phyloP scores from a whole-genome alignment of 1,140 invertebrate genomes.

The Helicoverpa zea region DNA sequence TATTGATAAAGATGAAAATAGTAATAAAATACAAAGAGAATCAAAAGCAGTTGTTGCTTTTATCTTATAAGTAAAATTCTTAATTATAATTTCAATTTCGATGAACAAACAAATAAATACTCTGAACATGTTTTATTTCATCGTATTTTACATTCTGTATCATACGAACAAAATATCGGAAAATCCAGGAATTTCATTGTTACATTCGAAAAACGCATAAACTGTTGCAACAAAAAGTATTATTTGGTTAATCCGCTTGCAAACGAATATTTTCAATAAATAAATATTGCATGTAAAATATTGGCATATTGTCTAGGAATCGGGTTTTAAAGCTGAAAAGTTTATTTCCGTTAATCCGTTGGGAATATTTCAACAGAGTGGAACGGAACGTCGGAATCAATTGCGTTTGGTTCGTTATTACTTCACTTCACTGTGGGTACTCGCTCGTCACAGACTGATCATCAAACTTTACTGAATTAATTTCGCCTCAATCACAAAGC shows the following conservation, averaged over 20 bases:
- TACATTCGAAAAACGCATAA: not conserved
- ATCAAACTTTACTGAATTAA: slow-evolving; percentile 20
- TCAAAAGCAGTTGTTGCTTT: too few relatives aligned
- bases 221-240: not conserved
- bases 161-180: not conserved
- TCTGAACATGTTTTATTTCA: too few relatives aligned
- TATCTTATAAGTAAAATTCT: too few relatives aligned
- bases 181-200: not conserved
- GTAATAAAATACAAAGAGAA: too few relatives aligned
- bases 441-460: not conserved
- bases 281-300: slow-evolving; percentile 11
- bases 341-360: slow-evolving; percentile 13
- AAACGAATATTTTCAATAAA: slow-evolving; percentile 8
- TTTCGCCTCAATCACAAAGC: not conserved
- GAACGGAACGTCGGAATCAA: slow-evolving; percentile 6
- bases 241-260: not conserved
- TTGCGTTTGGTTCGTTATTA: slow-evolving; percentile 1
- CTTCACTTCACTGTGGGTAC: not conserved
- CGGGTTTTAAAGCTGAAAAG: slow-evolving; percentile 8
- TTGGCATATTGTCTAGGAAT: not conserved
- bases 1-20: too few relatives aligned
- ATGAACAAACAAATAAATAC: too few relatives aligned
- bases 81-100: too few relatives aligned
- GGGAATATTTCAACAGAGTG: slow-evolving; percentile 13
- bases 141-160: not conserved